Base-by-base conservation (phyloP, 2,797 vertebrate genomes). In the Catostomus latipinnis region DNA sequence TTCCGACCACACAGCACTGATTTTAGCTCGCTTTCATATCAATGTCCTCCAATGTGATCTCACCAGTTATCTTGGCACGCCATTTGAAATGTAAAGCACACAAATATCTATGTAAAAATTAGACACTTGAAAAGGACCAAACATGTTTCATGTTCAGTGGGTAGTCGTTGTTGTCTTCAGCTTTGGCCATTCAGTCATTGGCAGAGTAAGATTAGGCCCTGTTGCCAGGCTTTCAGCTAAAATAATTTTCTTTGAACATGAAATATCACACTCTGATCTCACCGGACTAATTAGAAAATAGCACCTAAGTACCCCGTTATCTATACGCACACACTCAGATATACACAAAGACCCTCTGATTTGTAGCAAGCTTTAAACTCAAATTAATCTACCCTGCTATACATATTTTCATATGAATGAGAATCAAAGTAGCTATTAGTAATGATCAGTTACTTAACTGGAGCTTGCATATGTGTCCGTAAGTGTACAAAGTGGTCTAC, bases 61-160 rank as follows among this genome's bases (percentile, higher is more conserved):
- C 6, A 80, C 85, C 92, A 89, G 91, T 90, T 90, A 90, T 86
- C 85, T 77, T 63, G 87, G 84, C 80, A 88, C 65, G 75, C 76
- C 76, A 18, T 69, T 81, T 48, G 49, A 80, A 82, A 87, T 76
- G 70, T 58, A 74, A 72, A 77, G 16, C 12, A 34, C 34, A 34
- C 34, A 34, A 76, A 84, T 6, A 22, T 8, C 63, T 8, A 7
- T 9, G 6, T 12, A 6, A 73, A 34, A 34, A 61, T 11, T 8
- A 11, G 8, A 49, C 34, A 16, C 48, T 14, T 10, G 6, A 60
- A 46, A 70, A 65, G 11, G 34, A 12, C 43, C 46, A 1, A 46
- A 43, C 9, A 14, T 11, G 22, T 43, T 74, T 63, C 34, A 34
- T 34, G 34, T 34, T 34, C 34, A 34, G 34, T 34, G 34, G 34